These are phyloP conservation scores for Parauchenoglanis punctatus DNA, from an alignment of 2,797 vertebrate species.

Conservation along the genomic window DNA sequence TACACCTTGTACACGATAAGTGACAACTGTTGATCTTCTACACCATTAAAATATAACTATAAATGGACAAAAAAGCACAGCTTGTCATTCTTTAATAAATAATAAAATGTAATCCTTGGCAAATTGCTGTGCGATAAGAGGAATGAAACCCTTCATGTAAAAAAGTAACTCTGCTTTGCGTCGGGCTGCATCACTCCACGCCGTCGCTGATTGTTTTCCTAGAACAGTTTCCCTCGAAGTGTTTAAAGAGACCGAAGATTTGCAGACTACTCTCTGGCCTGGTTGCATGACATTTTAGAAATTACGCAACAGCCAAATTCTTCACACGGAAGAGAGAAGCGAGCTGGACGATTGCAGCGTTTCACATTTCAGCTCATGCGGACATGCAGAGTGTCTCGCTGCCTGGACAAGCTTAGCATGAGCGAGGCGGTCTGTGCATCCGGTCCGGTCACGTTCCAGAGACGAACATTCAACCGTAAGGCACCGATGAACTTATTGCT, in stretches of 20 bases:
- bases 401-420: not conserved
- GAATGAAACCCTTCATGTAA: not conserved
- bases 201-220: not conserved
- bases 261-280: not conserved
- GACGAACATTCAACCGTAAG: not conserved
- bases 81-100: not conserved
- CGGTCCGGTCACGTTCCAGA: not conserved
- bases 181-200: too few species aligned
- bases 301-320: not conserved
- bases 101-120: not conserved
- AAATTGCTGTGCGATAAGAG: not conserved
- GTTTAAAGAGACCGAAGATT: not conserved
- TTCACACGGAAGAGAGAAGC: not conserved
- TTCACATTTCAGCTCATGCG: not conserved
- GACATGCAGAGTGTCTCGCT: not conserved
- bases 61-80: not conserved
- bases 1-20: not conserved
- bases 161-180: not conserved
- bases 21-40: not conserved
- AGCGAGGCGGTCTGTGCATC: not conserved
- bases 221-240: not conserved
- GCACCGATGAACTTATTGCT: not conserved
- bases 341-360: not conserved
- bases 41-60: not conserved
- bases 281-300: not conserved